Base-by-base conservation (phyloP, 1,140 invertebrate species). In the Colletes gigas region DNA sequence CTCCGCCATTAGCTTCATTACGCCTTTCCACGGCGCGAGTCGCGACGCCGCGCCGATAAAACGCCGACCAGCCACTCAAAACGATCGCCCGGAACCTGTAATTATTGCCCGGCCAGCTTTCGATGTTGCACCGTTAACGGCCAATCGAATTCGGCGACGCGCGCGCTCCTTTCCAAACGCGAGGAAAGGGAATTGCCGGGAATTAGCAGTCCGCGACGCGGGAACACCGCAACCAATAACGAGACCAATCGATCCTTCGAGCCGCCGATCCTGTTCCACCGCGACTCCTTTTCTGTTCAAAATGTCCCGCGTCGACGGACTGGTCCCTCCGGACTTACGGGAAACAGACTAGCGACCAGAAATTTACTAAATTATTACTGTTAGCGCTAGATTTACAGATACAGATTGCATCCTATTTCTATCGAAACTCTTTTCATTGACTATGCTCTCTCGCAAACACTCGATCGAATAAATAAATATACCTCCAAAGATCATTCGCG, bases 1-100 rank as follows among this genome's bases (percentile, higher is more conserved):
- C 63, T 57, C 67, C 63, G 74, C 75, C 82, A 86, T 88, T 88
- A 86, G 83, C 86, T 88, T 88, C 76, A 76, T 88, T 86, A 86
- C 74, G 70, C 85, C 67, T 47, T 21, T 52, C 57, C 47, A 9
- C 57, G 63, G 7, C 41, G 30, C 15, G 67, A 70, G 21, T 62
- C 70, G 1, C 60, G 39, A 41, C 54, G n/a, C 15, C 55, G 63
- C 60, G 30, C n/a, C 62, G 50, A 73, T 84, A 85, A 80, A 70
- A 82, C 71, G 47, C 39, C 77, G 39, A 50, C 59, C n/a, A 19
- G 12, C 72, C 66, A 17, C 71, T 79, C 62, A 10, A 78, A 81
- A 76, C 67, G 67, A 71, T 82, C 67, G 17, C 39, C 17, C 62
- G n/a, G 50, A 78, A 74, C 63, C 54, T 55, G 69, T 73, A 55